Percentiles rank a stretch among this genome's conserved stretches.
phyloP scores from a whole-genome alignment of 2,797 vertebrate species.

The Lates japonicus region DNA sequence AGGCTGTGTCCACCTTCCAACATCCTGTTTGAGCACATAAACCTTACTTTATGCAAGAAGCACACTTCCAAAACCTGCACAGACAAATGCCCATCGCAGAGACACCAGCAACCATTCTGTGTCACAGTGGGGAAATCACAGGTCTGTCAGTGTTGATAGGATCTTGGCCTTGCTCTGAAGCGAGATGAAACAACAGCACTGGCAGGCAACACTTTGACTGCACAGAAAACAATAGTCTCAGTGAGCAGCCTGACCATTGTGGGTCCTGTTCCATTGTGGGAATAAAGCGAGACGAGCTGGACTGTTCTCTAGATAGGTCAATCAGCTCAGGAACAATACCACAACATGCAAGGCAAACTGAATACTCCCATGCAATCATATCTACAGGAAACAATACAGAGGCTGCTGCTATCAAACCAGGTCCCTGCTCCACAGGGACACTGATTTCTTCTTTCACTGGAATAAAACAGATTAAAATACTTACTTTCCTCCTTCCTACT shows the following conservation, averaged over 20 bases:
- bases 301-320: conserved; percentile 45
- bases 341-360: conserved; percentile 21
- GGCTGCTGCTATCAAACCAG: conserved; percentile 21
- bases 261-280: conserved; percentile 20
- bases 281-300: conserved; percentile 43
- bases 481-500: not conserved
- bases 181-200: conserved; percentile 50
- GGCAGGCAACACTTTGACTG: conserved; percentile 33
- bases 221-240: conserved; percentile 49
- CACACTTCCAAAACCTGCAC: conserved; percentile 14
- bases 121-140: conserved; percentile 33
- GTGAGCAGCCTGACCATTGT: conserved; percentile 41
- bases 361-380: conserved; percentile 21
- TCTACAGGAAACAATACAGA: conserved; percentile 28
- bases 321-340: conserved; percentile 39
- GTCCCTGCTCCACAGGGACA: not conserved
- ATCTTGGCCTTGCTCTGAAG: conserved; percentile 49
- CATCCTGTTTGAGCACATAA: conserved; percentile 11
- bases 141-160: conserved; percentile 51
- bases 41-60: not conserved
- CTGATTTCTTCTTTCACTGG: not conserved
- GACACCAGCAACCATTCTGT: conserved; percentile 5
- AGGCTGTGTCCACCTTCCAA: not conserved
- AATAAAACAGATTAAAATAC: not conserved
- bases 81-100: conserved; percentile 25